Percentiles rank a stretch among this genome's conserved stretches.
phyloP scores from a whole-genome alignment of 2,888 invertebrate genomes.

The Acleris holmiana region DNA sequence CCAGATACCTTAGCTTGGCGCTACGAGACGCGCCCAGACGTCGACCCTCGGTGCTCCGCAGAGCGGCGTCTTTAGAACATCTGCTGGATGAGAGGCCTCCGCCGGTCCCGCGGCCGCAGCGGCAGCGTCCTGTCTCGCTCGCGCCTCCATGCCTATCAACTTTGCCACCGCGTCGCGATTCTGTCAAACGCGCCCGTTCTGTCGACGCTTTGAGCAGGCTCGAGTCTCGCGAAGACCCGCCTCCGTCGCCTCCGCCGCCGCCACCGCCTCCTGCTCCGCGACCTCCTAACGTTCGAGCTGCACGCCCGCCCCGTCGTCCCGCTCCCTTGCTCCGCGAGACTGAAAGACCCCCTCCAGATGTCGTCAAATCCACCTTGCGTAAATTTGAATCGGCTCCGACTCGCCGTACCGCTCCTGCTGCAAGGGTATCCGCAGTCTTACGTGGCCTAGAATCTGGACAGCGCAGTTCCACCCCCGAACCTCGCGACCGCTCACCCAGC shows the following conservation, averaged over 20 bases:
- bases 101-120: conserved; percentile 57
- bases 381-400: conserved; percentile 91
- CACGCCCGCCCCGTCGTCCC: conserved; percentile 74
- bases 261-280: conserved; percentile 67
- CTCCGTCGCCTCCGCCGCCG: conserved; percentile 74
- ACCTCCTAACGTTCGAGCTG: conserved; percentile 78
- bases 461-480: conserved; percentile 67
- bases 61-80: conserved; percentile 94
- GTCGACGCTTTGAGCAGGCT: conserved; percentile 92
- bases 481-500: conserved; percentile 51
- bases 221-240: conserved; percentile 84
- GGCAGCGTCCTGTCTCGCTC: conserved; percentile 60
- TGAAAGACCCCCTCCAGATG: conserved; percentile 94
- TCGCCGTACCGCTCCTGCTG: conserved; percentile 78
- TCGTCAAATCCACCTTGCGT: conserved; percentile 93
- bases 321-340: conserved; percentile 88
- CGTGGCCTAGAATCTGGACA: conserved; percentile 62
- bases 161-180: conserved; percentile 77
- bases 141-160: conserved; percentile 54
- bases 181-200: conserved; percentile 93
- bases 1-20: conserved; percentile 93
- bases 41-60: conserved; percentile 89
- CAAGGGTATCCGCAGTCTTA: conserved; percentile 75
- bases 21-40: conserved; percentile 89
- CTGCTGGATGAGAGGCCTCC: conserved; percentile 87